A percentile compares a stretch with the other conserved stretches of the same genome.
These are phyloP conservation scores for Triplophysa yarkandensis DNA, from an alignment of 2,797 vertebrate species.

Conservation along the genomic window DNA sequence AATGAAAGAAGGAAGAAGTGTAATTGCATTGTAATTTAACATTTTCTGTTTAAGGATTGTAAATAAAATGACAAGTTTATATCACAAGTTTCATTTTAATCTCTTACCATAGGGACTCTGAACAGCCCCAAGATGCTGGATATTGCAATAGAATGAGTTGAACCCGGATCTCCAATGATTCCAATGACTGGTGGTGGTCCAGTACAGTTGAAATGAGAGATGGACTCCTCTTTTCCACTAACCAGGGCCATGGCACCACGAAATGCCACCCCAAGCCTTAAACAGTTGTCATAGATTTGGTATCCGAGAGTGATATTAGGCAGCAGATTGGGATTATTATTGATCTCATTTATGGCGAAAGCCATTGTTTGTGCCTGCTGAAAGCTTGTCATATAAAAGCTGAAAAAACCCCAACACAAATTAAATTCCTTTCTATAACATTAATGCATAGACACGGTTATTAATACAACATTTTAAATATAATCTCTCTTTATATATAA, in stretches of 20 bases:
- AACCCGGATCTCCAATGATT: slow-evolving; percentile 64
- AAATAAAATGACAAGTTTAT: too few relatives aligned
- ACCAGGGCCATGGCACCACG: slow-evolving; percentile 67
- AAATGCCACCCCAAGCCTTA: slow-evolving; percentile 67
- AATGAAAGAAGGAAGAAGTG: background rate
- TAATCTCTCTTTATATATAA: background rate
- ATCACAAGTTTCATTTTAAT: too few relatives aligned
- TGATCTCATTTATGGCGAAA: slow-evolving; percentile 72
- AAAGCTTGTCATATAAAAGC: slow-evolving; percentile 65
- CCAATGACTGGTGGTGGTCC: slow-evolving; percentile 59
- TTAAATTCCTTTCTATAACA: background rate
- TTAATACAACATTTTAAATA: background rate
- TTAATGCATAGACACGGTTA: background rate
- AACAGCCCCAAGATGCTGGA: slow-evolving; percentile 64
- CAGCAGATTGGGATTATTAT: slow-evolving; percentile 67
- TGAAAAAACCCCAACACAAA: slow-evolving; percentile 30
- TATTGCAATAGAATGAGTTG: slow-evolving; percentile 63
- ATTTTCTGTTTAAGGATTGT: too few relatives aligned
- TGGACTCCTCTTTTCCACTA: slow-evolving; percentile 46
- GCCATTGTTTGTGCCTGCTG: slow-evolving; percentile 67
- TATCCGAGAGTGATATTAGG: slow-evolving; percentile 74
- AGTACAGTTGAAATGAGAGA: slow-evolving; percentile 46
- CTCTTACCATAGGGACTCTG: slow-evolving; percentile 61
- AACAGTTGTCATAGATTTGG: slow-evolving; percentile 74
- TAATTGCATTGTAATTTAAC: background rate